Evolutionary conservation across 1,140 invertebrate genomes (phyloP).

Genomic region (Microplitis mediator): DNA sequence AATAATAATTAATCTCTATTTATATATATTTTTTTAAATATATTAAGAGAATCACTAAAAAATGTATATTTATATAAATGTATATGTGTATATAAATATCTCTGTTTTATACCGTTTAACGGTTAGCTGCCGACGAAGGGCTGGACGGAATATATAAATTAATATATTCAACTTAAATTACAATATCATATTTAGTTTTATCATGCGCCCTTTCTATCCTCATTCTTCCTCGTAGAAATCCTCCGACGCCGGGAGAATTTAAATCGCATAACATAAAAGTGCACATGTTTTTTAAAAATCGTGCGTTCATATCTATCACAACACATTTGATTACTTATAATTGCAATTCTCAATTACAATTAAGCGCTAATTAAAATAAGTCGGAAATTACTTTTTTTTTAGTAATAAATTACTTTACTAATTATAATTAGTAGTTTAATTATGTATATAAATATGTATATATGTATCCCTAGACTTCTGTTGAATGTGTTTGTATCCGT

Average conservation of each 20-base stretch:
- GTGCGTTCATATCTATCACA: slow-evolving; percentile 29
- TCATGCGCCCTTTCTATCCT: not conserved
- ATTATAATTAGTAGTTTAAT: not conserved
- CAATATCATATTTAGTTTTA: slow-evolving; percentile 8
- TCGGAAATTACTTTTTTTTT: slow-evolving; percentile 2
- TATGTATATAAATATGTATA: not conserved
- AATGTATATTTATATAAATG: slow-evolving; percentile 45
- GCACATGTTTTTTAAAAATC: slow-evolving; percentile 14
- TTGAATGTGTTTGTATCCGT: slow-evolving; percentile 85
- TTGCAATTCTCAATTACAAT: not conserved
- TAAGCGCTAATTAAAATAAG: not conserved
- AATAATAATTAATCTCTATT: no score
- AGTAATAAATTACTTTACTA: not conserved
- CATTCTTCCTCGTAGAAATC: no score
- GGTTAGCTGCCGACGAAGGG: slow-evolving; percentile 51
- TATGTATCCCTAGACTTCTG: slow-evolving; percentile 70
- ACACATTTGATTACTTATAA: slow-evolving; percentile 32
- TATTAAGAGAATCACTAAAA: slow-evolving; percentile 53
- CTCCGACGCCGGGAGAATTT: no score
- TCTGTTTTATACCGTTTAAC: slow-evolving; percentile 42
- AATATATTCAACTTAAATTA: slow-evolving; percentile 2
- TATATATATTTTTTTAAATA: slow-evolving; percentile 38
- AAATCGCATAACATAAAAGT: not conserved
- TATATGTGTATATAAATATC: slow-evolving; percentile 37
- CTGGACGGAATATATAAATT: slow-evolving; percentile 32